Conservation (phyloP, 2,888 invertebrate species). For the Alviniconcha strummeri region DNA sequence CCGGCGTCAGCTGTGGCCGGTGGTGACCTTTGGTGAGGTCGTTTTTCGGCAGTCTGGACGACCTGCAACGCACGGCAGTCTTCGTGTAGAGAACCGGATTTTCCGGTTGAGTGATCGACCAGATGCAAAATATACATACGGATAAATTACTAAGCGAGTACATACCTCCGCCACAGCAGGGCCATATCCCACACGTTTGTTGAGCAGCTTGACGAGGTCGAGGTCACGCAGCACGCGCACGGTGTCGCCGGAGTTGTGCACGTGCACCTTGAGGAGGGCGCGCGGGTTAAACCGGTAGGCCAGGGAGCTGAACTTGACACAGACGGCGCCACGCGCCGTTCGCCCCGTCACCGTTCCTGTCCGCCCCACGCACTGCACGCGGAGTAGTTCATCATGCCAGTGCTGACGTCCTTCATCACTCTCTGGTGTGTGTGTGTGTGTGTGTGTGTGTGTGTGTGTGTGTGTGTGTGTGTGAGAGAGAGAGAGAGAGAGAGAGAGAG, state of each 20-base stretch:
- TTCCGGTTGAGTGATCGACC: no score
- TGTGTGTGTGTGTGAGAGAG: slow-evolving; percentile 7
- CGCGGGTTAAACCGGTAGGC: slow-evolving; percentile 26
- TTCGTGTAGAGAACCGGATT: no score
- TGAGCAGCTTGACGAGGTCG: slow-evolving; percentile 19
- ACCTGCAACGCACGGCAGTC: no score
- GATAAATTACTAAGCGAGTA: no score
- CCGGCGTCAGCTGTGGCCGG: no score
- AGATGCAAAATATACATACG: no score
- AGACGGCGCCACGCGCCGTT: background rate
- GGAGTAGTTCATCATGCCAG: no score
- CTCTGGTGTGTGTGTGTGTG: background rate
- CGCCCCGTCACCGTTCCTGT: slow-evolving; percentile 9
- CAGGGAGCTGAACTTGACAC: slow-evolving; percentile 27
- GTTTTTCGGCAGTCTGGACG: no score
- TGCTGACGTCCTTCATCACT: background rate
- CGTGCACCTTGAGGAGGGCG: slow-evolving; percentile 26
- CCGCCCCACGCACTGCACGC: slow-evolving; percentile 23
- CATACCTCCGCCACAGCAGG: background rate
- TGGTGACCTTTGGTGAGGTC: no score
- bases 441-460: slow-evolving; percentile 8
- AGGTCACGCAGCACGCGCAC: slow-evolving; percentile 24
- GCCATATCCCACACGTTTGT: slow-evolving; percentile 15
- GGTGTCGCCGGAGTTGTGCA: slow-evolving; percentile 4
- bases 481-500: slow-evolving; percentile 7